These are phyloP conservation scores for Heliconius hortense DNA, from an alignment of 2,888 invertebrate genomes.

Conservation along the genomic window DNA sequence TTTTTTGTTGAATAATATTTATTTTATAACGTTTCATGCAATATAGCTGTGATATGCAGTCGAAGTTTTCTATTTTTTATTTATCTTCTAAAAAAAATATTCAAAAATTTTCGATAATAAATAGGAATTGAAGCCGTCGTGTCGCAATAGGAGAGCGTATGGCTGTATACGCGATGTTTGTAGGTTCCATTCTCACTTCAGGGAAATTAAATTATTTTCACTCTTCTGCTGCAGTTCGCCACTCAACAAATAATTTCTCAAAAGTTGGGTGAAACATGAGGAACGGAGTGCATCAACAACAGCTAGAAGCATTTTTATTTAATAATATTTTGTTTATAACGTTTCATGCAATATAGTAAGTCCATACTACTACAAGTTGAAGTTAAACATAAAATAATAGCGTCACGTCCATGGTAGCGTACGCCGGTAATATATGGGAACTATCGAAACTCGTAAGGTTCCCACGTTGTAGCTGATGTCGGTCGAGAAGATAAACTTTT, in stretches of 20 bases:
- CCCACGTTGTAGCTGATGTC: constrained; percentile 27
- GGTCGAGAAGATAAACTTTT: constrained; percentile 13
- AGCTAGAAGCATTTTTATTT: background rate
- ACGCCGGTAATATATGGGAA: constrained; percentile 27
- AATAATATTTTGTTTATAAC: background rate
- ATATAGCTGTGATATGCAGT: too few species aligned
- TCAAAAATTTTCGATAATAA: background rate
- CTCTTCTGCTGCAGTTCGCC: background rate
- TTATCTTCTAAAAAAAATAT: too few species aligned
- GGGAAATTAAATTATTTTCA: background rate
- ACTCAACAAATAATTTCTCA: too few species aligned
- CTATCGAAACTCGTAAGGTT: constrained; percentile 32
- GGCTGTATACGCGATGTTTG: background rate
- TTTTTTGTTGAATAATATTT: too few species aligned
- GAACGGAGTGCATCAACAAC: background rate
- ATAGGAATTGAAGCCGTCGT: background rate
- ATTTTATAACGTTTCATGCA: too few species aligned
- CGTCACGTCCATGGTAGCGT: constrained; percentile 32
- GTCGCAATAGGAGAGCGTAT: too few species aligned
- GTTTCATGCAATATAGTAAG: background rate
- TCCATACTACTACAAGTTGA: background rate
- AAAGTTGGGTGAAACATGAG: background rate
- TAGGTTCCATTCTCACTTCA: background rate
- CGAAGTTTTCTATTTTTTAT: too few species aligned
- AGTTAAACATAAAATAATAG: constrained; percentile 28